These are phyloP conservation scores for Onychomys leucogaster DNA, from an alignment of 2,797 vertebrate genomes.

Conservation along the genomic window DNA sequence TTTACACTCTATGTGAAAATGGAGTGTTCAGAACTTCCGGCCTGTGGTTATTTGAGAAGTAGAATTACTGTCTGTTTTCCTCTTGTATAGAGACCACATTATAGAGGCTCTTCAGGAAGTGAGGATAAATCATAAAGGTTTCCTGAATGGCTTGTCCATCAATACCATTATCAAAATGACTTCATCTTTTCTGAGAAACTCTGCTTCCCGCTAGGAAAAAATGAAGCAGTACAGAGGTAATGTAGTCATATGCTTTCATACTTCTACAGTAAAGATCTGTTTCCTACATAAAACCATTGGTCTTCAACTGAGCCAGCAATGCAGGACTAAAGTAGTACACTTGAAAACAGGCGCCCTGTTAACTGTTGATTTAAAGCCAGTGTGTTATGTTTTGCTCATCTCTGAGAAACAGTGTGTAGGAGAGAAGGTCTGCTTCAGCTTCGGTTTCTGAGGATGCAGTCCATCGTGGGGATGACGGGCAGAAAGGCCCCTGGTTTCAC, in stretches of 20 bases:
- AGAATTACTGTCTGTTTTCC: constrained; percentile 36
- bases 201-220: neutral
- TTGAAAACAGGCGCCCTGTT: neutral
- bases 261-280: constrained; percentile 33
- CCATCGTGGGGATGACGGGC: neutral
- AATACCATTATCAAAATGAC: constrained; percentile 83
- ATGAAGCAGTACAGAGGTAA: constrained; percentile 72
- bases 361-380: neutral
- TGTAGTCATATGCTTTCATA: constrained; percentile 1
- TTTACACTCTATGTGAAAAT: neutral
- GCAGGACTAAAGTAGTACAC: neutral
- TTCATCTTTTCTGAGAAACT: constrained; percentile 82
- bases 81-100: constrained; percentile 79
- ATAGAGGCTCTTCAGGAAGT: constrained; percentile 85
- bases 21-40: neutral
- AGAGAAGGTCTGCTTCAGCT: neutral
- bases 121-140: constrained; percentile 80
- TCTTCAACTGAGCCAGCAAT: constrained; percentile 27
- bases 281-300: constrained; percentile 44
- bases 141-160: constrained; percentile 85
- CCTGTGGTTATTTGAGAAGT: neutral
- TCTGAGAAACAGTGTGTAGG: neutral
- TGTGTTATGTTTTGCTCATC: neutral
- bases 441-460: neutral
- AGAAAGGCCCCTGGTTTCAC: neutral